Conservation (phyloP, 2,113 vertebrate genomes). For the Pterocles gutturalis region DNA sequence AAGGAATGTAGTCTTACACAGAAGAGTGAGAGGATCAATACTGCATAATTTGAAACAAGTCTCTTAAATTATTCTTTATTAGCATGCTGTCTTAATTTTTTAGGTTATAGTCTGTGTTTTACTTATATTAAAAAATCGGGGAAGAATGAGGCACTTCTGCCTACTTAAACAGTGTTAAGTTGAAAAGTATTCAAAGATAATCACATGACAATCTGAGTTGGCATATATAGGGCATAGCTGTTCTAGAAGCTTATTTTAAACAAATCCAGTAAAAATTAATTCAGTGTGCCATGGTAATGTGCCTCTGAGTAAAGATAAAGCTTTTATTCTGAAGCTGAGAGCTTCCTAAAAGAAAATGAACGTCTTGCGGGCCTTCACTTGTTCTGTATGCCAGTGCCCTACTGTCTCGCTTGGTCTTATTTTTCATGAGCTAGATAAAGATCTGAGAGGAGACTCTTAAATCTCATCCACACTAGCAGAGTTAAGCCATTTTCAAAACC, state of each 20-base stretch:
- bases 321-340: neutral
- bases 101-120: neutral
- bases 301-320: neutral
- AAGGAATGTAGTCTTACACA: neutral
- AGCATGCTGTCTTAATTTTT: neutral
- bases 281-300: neutral
- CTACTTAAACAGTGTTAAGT: neutral
- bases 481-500: slow-evolving; percentile 60
- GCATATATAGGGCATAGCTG: slow-evolving; percentile 15
- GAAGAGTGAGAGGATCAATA: neutral
- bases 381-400: neutral
- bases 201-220: neutral
- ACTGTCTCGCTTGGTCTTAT: neutral
- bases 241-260: slow-evolving; percentile 21
- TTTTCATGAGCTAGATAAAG: neutral
- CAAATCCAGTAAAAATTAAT: neutral
- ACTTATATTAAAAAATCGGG: neutral
- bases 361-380: neutral
- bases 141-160: neutral
- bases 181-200: neutral
- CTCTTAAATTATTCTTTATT: neutral
- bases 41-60: neutral
- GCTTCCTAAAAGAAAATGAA: neutral
- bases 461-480: neutral
- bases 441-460: slow-evolving; percentile 18